Conservation (phyloP, 2,113 vertebrate genomes). For the Platichthys flesus region DNA sequence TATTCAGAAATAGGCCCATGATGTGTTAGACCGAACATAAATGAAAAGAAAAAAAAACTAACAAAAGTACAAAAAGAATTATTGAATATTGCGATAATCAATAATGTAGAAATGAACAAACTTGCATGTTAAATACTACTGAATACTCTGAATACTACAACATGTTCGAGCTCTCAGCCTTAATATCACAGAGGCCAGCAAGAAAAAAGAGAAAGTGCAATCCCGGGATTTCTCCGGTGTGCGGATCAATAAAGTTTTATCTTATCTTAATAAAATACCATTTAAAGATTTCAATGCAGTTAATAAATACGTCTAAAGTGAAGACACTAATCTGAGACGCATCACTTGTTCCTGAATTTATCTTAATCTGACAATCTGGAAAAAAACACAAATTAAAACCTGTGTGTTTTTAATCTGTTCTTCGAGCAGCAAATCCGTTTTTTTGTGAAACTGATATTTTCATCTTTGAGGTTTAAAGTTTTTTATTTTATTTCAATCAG, state of each 20-base stretch:
- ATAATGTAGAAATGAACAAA: background rate
- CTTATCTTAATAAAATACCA: background rate
- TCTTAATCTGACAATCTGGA: no score
- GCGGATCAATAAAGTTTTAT: no score
- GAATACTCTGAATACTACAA: no score
- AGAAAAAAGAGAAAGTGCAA: background rate
- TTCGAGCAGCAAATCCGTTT: slow-evolving; percentile 54
- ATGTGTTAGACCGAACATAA: background rate
- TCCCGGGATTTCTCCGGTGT: no score
- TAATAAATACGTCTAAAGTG: no score
- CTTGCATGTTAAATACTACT: background rate
- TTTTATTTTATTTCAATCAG: slow-evolving; percentile 2
- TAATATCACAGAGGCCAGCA: background rate
- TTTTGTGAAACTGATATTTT: slow-evolving; percentile 48
- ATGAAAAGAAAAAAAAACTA: background rate
- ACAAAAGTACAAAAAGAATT: background rate
- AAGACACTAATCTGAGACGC: no score
- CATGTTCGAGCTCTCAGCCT: no score
- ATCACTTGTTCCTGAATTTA: no score
- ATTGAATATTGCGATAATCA: background rate
- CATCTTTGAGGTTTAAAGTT: slow-evolving; percentile 40
- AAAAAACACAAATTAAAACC: no score
- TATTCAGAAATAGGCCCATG: background rate
- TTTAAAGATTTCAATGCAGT: no score
- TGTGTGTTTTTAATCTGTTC: background rate